These are phyloP conservation scores for Bathynomus jamesi DNA, from an alignment of 1,140 invertebrate genomes.

Conservation along the genomic window DNA sequence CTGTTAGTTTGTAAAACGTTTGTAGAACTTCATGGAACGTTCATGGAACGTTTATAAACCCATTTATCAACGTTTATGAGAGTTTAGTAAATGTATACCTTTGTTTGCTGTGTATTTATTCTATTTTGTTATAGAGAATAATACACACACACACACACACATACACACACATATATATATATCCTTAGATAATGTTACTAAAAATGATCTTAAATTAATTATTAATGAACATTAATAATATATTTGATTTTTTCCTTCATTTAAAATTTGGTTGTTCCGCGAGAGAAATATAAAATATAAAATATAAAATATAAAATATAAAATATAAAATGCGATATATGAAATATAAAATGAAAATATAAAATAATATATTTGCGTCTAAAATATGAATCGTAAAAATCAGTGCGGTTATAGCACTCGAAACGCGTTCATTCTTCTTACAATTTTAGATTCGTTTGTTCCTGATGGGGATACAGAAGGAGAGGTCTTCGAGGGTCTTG, in stretches of 20 bases:
- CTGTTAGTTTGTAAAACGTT: no score
- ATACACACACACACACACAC: neutral
- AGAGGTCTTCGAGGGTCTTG: conserved; percentile 75
- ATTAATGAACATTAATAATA: neutral
- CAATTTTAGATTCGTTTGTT: conserved; percentile 78
- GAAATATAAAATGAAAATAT: no score
- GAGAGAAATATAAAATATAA: no score
- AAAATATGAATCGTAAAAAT: no score
- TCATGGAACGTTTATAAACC: no score
- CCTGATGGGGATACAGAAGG: conserved; percentile 73
- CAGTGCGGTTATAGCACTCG: no score
- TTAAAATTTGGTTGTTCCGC: neutral
- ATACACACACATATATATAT: neutral
- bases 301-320: no score
- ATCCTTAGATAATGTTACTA: neutral
- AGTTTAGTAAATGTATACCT: neutral
- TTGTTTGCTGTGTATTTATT: neutral
- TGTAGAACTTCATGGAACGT: no score
- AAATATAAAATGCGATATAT: no score
- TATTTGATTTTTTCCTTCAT: neutral
- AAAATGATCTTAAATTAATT: neutral
- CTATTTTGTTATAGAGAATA: neutral
- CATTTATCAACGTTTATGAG: no score
- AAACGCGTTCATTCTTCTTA: no score
- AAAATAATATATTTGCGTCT: no score